Percentiles rank a stretch among this genome's conserved stretches.
phyloP scores from a whole-genome alignment of 2,113 vertebrate genomes.

The Mesembrinibis cayennensis region DNA sequence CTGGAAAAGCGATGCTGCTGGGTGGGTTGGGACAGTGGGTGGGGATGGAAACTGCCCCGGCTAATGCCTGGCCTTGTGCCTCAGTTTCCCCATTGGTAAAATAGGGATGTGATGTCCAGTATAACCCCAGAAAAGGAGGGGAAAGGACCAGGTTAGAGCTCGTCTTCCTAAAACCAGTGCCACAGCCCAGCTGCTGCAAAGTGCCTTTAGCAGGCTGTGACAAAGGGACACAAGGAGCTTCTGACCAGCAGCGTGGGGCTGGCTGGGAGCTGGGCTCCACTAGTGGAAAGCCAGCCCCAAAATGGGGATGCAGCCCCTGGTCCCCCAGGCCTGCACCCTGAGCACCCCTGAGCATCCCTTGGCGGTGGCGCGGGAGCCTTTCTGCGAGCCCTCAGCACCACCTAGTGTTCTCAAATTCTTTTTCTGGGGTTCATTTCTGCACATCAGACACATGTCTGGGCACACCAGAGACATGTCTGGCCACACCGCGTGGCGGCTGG shows the following conservation, averaged over 20 bases:
- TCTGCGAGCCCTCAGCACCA: slow-evolving; percentile 41
- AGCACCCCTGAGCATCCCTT: neutral
- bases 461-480: neutral
- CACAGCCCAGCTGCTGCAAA: neutral
- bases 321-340: neutral
- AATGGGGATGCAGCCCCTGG: fast-evolving
- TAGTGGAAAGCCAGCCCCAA: neutral
- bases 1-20: neutral
- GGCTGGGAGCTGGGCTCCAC: neutral
- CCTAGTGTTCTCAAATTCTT: slow-evolving; percentile 37
- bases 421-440: neutral
- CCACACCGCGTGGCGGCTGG: fast-evolving
- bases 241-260: fast-evolving
- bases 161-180: neutral
- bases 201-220: neutral
- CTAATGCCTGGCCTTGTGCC: neutral
- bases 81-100: neutral
- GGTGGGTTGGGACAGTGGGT: neutral
- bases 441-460: too few relatives aligned
- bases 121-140: neutral
- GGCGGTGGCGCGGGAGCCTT: fast-evolving
- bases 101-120: fast-evolving
- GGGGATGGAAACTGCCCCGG: neutral
- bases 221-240: neutral
- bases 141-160: neutral